Conservation (phyloP, 2,888 invertebrate genomes). For the Petrolisthes manimaculis region DNA sequence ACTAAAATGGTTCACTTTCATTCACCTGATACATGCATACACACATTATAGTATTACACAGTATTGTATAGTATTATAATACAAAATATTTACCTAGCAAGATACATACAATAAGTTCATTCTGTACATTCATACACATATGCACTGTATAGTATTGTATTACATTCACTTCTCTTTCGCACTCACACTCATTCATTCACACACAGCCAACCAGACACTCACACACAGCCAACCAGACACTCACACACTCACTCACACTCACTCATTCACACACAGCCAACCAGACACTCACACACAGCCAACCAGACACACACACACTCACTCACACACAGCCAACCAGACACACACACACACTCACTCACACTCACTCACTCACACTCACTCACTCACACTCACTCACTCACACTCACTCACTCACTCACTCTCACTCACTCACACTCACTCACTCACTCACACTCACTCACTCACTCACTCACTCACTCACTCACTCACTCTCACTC, state of each 20-base stretch:
- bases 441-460: not conserved
- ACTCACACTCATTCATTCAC: not conserved
- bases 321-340: slow-evolving; percentile 30
- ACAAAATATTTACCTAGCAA: too few relatives aligned
- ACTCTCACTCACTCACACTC: slow-evolving; percentile 7
- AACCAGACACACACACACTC: slow-evolving; percentile 33
- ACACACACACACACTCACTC: slow-evolving; percentile 15
- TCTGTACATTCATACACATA: too few relatives aligned
- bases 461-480: not conserved
- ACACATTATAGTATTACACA: too few relatives aligned
- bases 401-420: slow-evolving; percentile 36
- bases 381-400: slow-evolving; percentile 32
- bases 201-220: slow-evolving; percentile 4
- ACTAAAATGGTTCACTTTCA: too few relatives aligned
- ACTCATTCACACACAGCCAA: slow-evolving; percentile 14
- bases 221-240: slow-evolving; percentile 29
- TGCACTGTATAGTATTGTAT: too few relatives aligned
- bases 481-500: slow-evolving; percentile 2
- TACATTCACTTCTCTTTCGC: not conserved
- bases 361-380: slow-evolving; percentile 32
- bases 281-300: slow-evolving; percentile 32
- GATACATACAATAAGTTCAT: too few relatives aligned
- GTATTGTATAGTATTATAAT: too few relatives aligned
- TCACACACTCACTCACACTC: slow-evolving; percentile 2
- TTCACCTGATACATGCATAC: too few relatives aligned